Evolutionary conservation across 2,888 invertebrate genomes (phyloP).

Genomic region (Biston betularia): DNA sequence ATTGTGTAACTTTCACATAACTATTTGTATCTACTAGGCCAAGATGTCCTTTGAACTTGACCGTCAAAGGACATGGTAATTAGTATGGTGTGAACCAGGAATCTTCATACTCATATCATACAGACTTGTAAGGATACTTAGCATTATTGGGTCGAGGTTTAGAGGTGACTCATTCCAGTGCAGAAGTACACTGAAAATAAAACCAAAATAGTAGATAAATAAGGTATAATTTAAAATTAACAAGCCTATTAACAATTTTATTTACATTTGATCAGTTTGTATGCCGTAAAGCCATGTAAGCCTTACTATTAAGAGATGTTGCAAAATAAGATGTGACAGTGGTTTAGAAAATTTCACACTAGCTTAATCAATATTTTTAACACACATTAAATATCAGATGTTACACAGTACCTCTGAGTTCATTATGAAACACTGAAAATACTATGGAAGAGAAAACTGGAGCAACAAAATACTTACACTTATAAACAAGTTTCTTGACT

Average conservation of each 20-base stretch:
- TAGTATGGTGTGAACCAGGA: too few relatives aligned
- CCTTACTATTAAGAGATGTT: not conserved
- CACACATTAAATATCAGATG: slow-evolving; percentile 23
- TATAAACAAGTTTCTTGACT: slow-evolving; percentile 68
- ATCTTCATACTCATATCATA: slow-evolving; percentile 60
- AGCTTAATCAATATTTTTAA: not conserved
- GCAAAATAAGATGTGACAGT: not conserved
- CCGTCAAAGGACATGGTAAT: too few relatives aligned
- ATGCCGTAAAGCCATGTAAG: slow-evolving; percentile 3
- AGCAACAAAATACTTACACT: slow-evolving; percentile 70
- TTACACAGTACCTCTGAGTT: slow-evolving; percentile 28
- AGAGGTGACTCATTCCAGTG: slow-evolving; percentile 72
- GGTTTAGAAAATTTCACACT: not conserved
- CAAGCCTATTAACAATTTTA: slow-evolving; percentile 18
- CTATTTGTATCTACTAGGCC: too few relatives aligned
- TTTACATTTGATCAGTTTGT: slow-evolving; percentile 19
- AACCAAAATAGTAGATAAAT: slow-evolving; percentile 47
- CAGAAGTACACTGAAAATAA: slow-evolving; percentile 75
- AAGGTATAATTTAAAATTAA: slow-evolving; percentile 37
- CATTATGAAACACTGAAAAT: slow-evolving; percentile 33
- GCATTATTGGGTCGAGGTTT: slow-evolving; percentile 60
- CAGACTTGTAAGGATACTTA: too few relatives aligned
- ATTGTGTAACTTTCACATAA: too few relatives aligned
- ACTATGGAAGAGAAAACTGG: slow-evolving; percentile 27
- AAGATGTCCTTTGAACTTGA: too few relatives aligned